Evolutionary conservation across 1,140 invertebrate genomes (phyloP).

Genomic region (Odontomachus brunneus): DNA sequence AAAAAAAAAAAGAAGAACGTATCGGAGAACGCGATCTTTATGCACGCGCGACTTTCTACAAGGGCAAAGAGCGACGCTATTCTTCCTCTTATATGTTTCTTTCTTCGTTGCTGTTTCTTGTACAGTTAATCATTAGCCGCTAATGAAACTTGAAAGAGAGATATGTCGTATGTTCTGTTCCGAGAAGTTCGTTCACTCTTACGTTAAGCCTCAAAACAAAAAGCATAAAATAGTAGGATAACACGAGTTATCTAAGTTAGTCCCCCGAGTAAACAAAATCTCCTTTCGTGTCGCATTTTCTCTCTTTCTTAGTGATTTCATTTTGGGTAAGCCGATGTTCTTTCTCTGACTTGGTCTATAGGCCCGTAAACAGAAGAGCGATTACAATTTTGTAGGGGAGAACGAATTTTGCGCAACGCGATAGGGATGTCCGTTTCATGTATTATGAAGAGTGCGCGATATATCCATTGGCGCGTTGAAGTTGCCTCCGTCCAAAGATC

Average conservation of each 20-base stretch:
- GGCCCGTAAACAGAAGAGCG: background rate
- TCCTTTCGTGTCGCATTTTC: background rate
- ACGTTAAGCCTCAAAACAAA: slow-evolving; percentile 4
- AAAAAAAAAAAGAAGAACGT: background rate
- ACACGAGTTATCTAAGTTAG: background rate
- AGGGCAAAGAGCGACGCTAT: background rate
- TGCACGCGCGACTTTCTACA: background rate
- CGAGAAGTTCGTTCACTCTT: slow-evolving; percentile 14
- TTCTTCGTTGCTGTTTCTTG: too few relatives aligned
- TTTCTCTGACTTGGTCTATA: background rate
- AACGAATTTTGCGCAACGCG: slow-evolving; percentile 21
- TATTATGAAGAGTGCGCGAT: slow-evolving; percentile 31
- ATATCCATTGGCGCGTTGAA: slow-evolving; percentile 14
- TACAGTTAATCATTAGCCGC: background rate
- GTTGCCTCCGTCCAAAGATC: slow-evolving; percentile 45
- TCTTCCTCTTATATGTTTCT: too few relatives aligned
- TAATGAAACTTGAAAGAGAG: background rate
- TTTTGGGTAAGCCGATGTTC: background rate
- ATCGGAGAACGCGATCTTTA: background rate
- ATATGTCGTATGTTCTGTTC: background rate
- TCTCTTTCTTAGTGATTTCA: background rate
- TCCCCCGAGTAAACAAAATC: slow-evolving; percentile 9
- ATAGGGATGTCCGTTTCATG: slow-evolving; percentile 21
- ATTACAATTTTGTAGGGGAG: slow-evolving; percentile 16
- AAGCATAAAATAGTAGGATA: slow-evolving; percentile 7